These are phyloP conservation scores for Phoenicopterus ruber DNA, from an alignment of 2,113 vertebrate species.

Conservation along the genomic window DNA sequence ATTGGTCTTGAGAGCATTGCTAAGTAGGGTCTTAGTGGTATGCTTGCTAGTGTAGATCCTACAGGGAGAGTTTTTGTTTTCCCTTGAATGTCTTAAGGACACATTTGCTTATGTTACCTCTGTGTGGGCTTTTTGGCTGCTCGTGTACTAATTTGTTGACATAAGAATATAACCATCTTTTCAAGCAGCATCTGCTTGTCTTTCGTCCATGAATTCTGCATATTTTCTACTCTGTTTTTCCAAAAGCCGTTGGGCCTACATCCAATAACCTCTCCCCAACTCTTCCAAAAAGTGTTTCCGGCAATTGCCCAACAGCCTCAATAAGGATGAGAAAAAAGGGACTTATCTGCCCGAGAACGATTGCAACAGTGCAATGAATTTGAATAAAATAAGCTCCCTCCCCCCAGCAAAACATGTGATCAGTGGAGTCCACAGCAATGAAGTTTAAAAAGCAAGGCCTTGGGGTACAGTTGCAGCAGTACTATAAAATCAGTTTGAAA, in stretches of 20 bases:
- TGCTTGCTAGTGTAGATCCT: background rate
- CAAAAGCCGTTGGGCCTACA: constrained; percentile 6
- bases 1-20: background rate
- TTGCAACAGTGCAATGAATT: background rate
- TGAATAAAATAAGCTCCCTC: background rate
- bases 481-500: background rate
- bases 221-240: constrained; percentile 46
- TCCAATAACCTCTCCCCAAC: constrained; percentile 42
- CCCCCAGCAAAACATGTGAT: background rate
- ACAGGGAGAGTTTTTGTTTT: background rate
- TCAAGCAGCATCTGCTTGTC: constrained; percentile 58
- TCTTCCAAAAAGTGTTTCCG: constrained; percentile 26
- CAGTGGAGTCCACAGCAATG: background rate
- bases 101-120: constrained; percentile 38
- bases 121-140: constrained; percentile 60
- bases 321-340: background rate
- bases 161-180: constrained; percentile 19
- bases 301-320: background rate
- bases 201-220: constrained; percentile 28
- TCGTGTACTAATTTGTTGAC: constrained; percentile 26
- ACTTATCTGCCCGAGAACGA: background rate
- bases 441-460: background rate
- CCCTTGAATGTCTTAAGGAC: background rate
- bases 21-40: background rate
- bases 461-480: background rate